phyloP scores from a whole-genome alignment of 2,888 invertebrate species.

The Pammene fasciana region DNA sequence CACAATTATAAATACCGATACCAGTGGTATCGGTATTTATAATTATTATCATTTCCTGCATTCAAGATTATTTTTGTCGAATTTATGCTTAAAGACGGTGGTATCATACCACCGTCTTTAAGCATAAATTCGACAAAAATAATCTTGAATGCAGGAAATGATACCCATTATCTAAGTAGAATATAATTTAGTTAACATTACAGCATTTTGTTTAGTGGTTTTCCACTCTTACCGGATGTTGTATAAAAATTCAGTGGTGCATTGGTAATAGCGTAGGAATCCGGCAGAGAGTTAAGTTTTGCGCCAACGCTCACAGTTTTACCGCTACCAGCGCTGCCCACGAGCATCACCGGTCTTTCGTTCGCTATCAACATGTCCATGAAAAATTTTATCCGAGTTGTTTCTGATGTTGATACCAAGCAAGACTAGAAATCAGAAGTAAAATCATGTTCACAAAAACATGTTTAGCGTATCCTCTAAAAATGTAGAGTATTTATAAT shows the following conservation, averaged over 20 bases:
- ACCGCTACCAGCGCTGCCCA: conserved; percentile 94
- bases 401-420: conserved; percentile 95
- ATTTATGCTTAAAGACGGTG: no score
- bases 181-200: no score
- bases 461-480: no score
- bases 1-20: no score
- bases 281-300: conserved; percentile 88
- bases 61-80: no score
- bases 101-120: no score
- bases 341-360: conserved; percentile 94
- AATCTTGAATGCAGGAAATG: no score
- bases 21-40: no score
- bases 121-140: no score
- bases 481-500: not conserved
- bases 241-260: conserved; percentile 98
- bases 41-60: no score
- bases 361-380: conserved; percentile 91
- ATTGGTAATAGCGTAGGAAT: conserved; percentile 92
- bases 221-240: conserved; percentile 86
- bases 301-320: conserved; percentile 96
- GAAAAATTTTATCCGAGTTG: conserved; percentile 93
- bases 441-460: conserved; percentile 9
- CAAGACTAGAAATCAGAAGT: conserved; percentile 82
- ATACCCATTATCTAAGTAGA: no score
- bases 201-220: not conserved